Evolutionary conservation across 2,888 invertebrate species (phyloP).

Genomic region (Chrysolina americana): DNA sequence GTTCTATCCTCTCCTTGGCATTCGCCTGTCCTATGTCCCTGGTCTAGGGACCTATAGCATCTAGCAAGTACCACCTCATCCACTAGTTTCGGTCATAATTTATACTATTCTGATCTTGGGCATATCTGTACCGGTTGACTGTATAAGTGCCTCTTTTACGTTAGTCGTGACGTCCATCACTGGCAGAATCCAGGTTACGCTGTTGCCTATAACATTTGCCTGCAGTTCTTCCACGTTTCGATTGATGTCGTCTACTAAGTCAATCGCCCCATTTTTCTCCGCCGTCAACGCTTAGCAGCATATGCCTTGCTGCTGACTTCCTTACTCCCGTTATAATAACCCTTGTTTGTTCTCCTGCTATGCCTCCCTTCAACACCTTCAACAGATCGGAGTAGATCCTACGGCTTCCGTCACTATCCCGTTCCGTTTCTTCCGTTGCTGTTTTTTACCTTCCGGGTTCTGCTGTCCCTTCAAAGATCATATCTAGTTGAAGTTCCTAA

Average conservation of each 20-base stretch:
- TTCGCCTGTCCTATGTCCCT: neutral
- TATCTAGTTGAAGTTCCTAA: too few relatives aligned
- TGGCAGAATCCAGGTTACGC: neutral
- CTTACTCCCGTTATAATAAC: neutral
- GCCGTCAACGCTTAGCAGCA: neutral
- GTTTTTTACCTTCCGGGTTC: too few relatives aligned
- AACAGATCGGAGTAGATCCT: neutral
- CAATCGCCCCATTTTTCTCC: neutral
- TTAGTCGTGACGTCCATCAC: too few relatives aligned
- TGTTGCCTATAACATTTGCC: neutral
- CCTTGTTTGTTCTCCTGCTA: neutral
- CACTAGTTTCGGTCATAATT: neutral
- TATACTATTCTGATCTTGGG: neutral
- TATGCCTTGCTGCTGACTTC: neutral
- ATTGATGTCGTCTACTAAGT: neutral
- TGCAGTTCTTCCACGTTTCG: neutral
- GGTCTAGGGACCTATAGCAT: neutral
- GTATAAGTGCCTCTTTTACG: neutral
- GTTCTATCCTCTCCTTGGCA: neutral
- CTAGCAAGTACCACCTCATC: neutral
- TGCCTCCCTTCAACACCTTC: neutral
- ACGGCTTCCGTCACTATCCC: neutral
- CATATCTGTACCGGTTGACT: neutral
- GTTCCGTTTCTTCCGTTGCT: neutral
- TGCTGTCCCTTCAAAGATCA: too few relatives aligned